phyloP scores from a whole-genome alignment of 1,140 invertebrate genomes.

The Orchesella cincta region DNA sequence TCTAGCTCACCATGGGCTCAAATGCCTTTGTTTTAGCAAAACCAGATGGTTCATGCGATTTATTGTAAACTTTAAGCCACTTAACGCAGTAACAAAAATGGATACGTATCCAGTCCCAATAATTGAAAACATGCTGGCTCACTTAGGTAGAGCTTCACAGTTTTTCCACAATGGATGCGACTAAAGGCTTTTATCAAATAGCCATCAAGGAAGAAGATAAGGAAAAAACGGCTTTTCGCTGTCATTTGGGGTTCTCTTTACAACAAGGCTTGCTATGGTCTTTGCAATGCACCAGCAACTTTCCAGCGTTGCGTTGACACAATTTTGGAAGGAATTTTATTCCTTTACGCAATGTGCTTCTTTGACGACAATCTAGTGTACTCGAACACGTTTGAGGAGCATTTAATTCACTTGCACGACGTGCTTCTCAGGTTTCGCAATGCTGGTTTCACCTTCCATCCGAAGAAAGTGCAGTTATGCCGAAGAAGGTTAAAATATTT shows the following conservation, averaged over 20 bases:
- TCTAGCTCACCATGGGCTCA: slow-evolving; percentile 52
- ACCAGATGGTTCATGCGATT: not conserved
- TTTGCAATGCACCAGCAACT: slow-evolving; percentile 51
- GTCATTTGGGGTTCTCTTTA: slow-evolving; percentile 54
- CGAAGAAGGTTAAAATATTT: slow-evolving; percentile 57
- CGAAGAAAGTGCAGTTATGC: slow-evolving; percentile 59
- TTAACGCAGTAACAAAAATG: slow-evolving; percentile 56
- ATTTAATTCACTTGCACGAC: slow-evolving; percentile 51
- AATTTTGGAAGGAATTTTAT: slow-evolving; percentile 53
- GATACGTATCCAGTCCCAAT: slow-evolving; percentile 61
- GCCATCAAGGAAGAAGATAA: slow-evolving; percentile 51
- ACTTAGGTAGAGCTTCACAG: slow-evolving; percentile 55
- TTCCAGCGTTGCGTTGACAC: slow-evolving; percentile 54
- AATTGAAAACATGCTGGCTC: slow-evolving; percentile 58
- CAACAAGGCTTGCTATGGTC: slow-evolving; percentile 49
- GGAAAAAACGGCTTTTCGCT: slow-evolving; percentile 59
- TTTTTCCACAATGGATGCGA: slow-evolving; percentile 60
- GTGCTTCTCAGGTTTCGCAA: slow-evolving; percentile 55
- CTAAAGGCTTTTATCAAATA: slow-evolving; percentile 61
- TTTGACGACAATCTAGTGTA: slow-evolving; percentile 58
- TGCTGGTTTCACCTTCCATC: slow-evolving; percentile 57
- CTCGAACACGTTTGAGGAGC: slow-evolving; percentile 53
- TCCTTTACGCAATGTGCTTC: slow-evolving; percentile 54
- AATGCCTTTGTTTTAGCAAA: not conserved
- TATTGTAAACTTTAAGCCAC: not conserved